A percentile compares a stretch with the other conserved stretches of the same genome.
These are phyloP conservation scores for Cheumatopsyche charites DNA, from an alignment of 1,140 invertebrate species.

Conservation along the genomic window DNA sequence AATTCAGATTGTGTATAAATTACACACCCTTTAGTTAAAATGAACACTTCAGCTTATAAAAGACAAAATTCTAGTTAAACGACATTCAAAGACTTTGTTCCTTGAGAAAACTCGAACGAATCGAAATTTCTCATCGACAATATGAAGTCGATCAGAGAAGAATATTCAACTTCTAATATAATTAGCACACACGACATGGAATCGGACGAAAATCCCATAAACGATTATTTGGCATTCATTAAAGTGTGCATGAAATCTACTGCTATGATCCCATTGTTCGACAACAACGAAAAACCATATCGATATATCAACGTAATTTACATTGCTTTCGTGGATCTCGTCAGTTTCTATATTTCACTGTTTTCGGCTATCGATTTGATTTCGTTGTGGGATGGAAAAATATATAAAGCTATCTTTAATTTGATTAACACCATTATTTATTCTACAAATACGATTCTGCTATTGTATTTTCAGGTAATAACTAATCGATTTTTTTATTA, in stretches of 20 bases:
- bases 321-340: slow-evolving; percentile 33
- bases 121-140: no score
- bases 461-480: slow-evolving; percentile 47
- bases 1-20: no score
- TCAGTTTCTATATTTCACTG: slow-evolving; percentile 36
- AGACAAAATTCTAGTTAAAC: no score
- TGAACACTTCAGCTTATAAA: no score
- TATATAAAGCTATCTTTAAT: slow-evolving; percentile 35
- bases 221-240: slow-evolving; percentile 39
- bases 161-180: no score
- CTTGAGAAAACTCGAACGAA: no score
- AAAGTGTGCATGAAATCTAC: slow-evolving; percentile 37
- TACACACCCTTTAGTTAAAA: no score
- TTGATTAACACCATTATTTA: slow-evolving; percentile 44
- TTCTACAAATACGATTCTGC: slow-evolving; percentile 32
- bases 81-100: no score
- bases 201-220: slow-evolving; percentile 28
- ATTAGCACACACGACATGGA: no score
- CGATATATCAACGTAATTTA: slow-evolving; percentile 29
- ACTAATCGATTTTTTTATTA: no score
- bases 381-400: slow-evolving; percentile 37
- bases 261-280: slow-evolving; percentile 42
- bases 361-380: slow-evolving; percentile 38
- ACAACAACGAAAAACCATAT: background rate
- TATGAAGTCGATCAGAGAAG: no score